Evolutionary conservation across 2,888 invertebrate species (phyloP).

Genomic region (Pollenia labialis): DNA sequence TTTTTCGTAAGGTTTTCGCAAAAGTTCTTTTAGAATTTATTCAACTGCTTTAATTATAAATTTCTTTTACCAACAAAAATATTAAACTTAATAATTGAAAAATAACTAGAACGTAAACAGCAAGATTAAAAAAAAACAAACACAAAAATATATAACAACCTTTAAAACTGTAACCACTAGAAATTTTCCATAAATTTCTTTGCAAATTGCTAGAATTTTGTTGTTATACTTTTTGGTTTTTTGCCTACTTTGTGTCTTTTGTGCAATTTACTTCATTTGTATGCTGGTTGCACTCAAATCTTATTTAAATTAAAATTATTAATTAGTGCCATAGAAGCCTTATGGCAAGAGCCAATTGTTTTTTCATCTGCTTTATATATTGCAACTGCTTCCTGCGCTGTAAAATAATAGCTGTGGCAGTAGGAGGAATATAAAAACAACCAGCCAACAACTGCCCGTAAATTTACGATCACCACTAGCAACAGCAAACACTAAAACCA

Average conservation of each 20-base stretch:
- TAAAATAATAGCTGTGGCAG: constrained; percentile 16
- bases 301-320: constrained; percentile 74
- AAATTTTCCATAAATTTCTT: constrained; percentile 24
- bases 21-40: too few relatives aligned
- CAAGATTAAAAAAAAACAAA: neutral
- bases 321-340: constrained; percentile 67
- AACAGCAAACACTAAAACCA: constrained; percentile 24
- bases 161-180: constrained; percentile 2
- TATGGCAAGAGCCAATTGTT: constrained; percentile 46
- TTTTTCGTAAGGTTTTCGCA: too few relatives aligned
- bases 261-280: constrained; percentile 67
- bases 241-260: constrained; percentile 25
- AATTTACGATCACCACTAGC: constrained; percentile 22
- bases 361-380: neutral
- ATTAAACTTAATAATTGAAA: constrained; percentile 34
- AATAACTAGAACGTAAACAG: constrained; percentile 54
- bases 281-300: constrained; percentile 72
- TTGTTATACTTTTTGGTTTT: neutral
- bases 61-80: constrained; percentile 5
- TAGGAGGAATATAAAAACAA: neutral
- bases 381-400: neutral
- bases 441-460: neutral
- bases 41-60: too few relatives aligned
- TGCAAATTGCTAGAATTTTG: constrained; percentile 3
- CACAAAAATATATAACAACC: neutral